Conservation (phyloP, 2,888 invertebrate genomes). For the Cantharis flavilabris region DNA sequence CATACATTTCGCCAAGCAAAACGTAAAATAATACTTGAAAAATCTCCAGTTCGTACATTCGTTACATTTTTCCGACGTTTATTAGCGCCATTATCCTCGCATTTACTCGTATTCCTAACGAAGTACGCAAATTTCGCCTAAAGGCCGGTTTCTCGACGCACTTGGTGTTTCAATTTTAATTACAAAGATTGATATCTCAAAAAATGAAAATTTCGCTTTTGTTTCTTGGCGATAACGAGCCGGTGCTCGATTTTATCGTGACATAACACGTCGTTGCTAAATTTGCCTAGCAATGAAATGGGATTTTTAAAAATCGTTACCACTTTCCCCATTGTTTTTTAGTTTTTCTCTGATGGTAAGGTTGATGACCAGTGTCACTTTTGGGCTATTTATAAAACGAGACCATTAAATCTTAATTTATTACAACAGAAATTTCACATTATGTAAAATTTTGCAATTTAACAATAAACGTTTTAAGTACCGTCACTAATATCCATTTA, state of each 20-base stretch:
- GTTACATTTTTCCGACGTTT: background rate
- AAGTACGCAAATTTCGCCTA: background rate
- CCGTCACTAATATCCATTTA: background rate
- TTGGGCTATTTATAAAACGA: background rate
- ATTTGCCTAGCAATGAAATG: background rate
- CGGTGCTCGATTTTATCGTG: background rate
- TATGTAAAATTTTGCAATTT: background rate
- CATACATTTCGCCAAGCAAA: background rate
- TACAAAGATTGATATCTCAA: background rate
- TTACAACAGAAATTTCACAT: background rate
- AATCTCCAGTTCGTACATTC: background rate
- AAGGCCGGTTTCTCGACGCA: background rate
- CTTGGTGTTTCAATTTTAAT: background rate
- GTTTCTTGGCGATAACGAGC: background rate
- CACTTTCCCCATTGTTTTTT: background rate
- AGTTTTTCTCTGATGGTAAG: background rate
- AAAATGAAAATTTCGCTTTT: background rate
- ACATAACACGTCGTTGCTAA: background rate
- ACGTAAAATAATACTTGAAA: background rate
- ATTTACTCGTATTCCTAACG: background rate
- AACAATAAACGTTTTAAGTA: background rate
- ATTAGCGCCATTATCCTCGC: background rate
- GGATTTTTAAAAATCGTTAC: background rate
- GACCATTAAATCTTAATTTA: background rate
- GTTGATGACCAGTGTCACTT: background rate